Evolutionary conservation across 2,797 vertebrate species (phyloP), one percentile per base, ranked within the genome.

Genomic region (Pagetopsis macropterus): DNA sequence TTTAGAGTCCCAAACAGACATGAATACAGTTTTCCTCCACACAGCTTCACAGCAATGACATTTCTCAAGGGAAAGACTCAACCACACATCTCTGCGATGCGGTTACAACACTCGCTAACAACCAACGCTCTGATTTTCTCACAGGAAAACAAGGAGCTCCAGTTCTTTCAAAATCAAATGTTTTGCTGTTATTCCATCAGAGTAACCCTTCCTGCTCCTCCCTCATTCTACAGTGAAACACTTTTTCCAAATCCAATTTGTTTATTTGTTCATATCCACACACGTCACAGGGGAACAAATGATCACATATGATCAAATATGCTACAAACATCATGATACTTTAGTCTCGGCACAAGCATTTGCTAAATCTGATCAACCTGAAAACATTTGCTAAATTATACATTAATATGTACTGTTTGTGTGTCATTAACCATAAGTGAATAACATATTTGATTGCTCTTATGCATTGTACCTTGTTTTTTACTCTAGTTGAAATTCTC

Each of bases 131-230:
- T 67, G 41, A 50, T 45, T 95, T 95, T 86, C 89, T 88, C 78
- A 78, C 67, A 74, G 58, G 40, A 19, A 89, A 55, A 96, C 93
- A 95, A 95, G 94, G 89, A 93, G 92, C 88, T 92, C 91, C 92
- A 86, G 74, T 83, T 78, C 86, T 92, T 90, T 93, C 89, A 88
- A 91, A 95, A 93, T 94, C 92, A 95, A 96, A 96, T 92, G 88
- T 84, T 95, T 37, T 95, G 94, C 93, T 87, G 90, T 92, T 93
- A 90, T 90, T 95, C 88, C 91, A 31, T 85, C 87, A 84, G 75
- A 81, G 83, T 65, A 65, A 67, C 50, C 87, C 88, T 88, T 88
- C 90, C 93, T 91, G 85, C 70, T 79, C 85, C 89, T 87, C 75
- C 85, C 87, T 82, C 84, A 41, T 71, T 44, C 33, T 60, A 50